Evolutionary conservation across 92 coral and sea anemone species (phyloP).

Genomic region (Parazoanthus atlanticus): DNA sequence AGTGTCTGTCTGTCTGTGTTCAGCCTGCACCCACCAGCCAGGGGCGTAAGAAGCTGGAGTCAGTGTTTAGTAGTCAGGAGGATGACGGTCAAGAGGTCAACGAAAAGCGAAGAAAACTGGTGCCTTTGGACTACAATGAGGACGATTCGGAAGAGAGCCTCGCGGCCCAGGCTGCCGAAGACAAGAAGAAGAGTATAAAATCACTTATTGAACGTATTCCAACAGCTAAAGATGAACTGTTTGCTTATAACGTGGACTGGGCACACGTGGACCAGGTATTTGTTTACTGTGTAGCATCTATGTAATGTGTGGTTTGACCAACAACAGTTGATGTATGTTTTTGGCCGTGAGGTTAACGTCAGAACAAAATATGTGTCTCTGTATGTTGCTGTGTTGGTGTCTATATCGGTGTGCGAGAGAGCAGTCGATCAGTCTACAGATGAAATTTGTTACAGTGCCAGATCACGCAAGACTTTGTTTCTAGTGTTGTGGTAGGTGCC

Average conservation of each 20-base stretch:
- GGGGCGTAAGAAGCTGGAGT: conserved; percentile 84
- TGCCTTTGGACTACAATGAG: conserved; percentile 91
- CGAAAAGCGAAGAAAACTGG: conserved; percentile 78
- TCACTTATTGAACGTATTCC: conserved; percentile 98
- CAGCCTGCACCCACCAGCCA: conserved; percentile 75
- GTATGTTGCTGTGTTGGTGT: too few species aligned
- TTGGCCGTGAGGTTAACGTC: background rate
- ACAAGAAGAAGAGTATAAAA: conserved; percentile 94
- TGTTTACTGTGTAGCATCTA: background rate
- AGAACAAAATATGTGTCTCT: too few species aligned
- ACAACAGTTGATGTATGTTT: background rate
- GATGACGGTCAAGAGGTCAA: conserved; percentile 69
- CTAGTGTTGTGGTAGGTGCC: too few species aligned
- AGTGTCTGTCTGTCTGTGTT: background rate
- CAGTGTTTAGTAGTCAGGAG: conserved; percentile 87
- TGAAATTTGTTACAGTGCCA: too few species aligned
- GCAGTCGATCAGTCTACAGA: too few species aligned
- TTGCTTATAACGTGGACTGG: conserved; percentile 97
- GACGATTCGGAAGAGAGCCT: conserved; percentile 62
- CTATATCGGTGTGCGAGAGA: too few species aligned
- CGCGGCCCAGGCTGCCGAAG: conserved; percentile 84
- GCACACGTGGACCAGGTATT: conserved; percentile 94
- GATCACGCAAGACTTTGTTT: too few species aligned
- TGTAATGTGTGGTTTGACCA: background rate
- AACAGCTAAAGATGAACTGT: conserved; percentile 97